These are phyloP conservation scores for Ceratina japonica DNA, from an alignment of 1,140 invertebrate species.

Conservation along the genomic window DNA sequence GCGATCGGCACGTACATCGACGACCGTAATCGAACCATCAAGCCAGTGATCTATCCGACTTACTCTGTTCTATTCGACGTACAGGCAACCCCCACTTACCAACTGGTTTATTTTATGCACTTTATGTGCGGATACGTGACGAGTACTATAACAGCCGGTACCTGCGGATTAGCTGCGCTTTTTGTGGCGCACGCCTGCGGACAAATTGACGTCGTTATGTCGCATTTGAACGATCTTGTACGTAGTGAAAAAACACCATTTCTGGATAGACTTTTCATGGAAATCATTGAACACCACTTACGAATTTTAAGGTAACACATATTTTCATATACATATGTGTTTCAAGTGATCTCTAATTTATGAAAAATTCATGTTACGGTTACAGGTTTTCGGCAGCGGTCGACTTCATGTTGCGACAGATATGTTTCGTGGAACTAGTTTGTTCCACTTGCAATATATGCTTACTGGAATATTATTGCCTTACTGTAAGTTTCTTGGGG, in stretches of 20 bases:
- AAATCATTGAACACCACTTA: slow-evolving; percentile 50
- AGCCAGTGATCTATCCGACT: slow-evolving; percentile 51
- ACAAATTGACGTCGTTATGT: slow-evolving; percentile 57
- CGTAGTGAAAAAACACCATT: neutral
- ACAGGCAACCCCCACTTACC: too few species aligned
- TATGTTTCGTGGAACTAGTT: slow-evolving; percentile 69
- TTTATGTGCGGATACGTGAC: slow-evolving; percentile 1
- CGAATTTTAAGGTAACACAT: slow-evolving; percentile 37
- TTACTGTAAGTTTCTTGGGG: slow-evolving; percentile 56
- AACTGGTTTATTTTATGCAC: too few species aligned
- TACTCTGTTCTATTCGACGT: too few species aligned
- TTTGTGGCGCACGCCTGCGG: slow-evolving; percentile 55
- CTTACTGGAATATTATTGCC: slow-evolving; percentile 68
- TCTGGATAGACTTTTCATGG: slow-evolving; percentile 24
- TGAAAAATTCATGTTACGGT: neutral
- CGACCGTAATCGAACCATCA: slow-evolving; percentile 47
- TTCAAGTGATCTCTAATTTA: too few species aligned
- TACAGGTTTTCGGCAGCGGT: slow-evolving; percentile 54
- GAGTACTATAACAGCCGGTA: slow-evolving; percentile 27
- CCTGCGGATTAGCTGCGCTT: slow-evolving; percentile 49
- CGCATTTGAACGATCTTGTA: slow-evolving; percentile 43
- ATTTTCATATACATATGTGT: too few species aligned
- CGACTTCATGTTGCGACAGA: slow-evolving; percentile 59
- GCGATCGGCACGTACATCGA: neutral
- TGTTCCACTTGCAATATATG: slow-evolving; percentile 72